phyloP scores from a whole-genome alignment of 2,797 vertebrate species.

The Anolis apletophallus region DNA sequence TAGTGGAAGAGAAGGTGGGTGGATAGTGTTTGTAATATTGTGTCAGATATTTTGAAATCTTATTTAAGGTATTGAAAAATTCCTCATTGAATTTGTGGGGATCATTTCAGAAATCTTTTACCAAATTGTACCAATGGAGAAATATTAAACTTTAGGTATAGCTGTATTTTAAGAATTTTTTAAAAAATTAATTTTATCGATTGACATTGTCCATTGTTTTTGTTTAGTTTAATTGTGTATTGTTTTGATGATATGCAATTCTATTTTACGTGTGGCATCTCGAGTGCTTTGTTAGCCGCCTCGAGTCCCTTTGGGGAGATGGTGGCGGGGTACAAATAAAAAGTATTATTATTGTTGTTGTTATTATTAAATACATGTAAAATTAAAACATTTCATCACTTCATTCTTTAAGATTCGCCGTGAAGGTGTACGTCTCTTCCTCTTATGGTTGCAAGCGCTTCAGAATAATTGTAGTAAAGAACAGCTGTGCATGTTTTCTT shows the following conservation, averaged over 20 bases:
- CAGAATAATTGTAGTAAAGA: conserved; percentile 93
- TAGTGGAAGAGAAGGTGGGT: neutral
- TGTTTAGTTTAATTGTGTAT: too few species aligned
- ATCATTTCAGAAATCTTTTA: neutral
- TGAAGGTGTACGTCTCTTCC: conserved; percentile 95
- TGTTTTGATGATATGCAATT: too few species aligned
- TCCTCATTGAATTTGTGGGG: neutral
- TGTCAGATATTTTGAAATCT: neutral
- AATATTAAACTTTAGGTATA: neutral
- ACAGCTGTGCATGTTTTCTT: conserved; percentile 97
- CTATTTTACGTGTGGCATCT: too few species aligned
- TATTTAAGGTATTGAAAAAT: neutral
- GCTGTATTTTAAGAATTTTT: too few species aligned
- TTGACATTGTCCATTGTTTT: too few species aligned
- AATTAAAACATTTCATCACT: neutral
- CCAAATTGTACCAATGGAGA: neutral
- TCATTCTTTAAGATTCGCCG: conserved; percentile 87
- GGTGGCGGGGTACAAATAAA: too few species aligned
- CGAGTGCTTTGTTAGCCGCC: too few species aligned
- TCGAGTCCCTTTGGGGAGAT: too few species aligned
- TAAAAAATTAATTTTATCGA: too few species aligned
- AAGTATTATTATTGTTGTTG: too few species aligned
- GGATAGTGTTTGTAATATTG: neutral
- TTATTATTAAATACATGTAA: neutral
- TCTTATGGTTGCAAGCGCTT: conserved; percentile 97